Percentiles rank a stretch among this genome's conserved stretches.
phyloP scores from a whole-genome alignment of 2,797 vertebrate species.

The Hoplostethus mediterraneus region DNA sequence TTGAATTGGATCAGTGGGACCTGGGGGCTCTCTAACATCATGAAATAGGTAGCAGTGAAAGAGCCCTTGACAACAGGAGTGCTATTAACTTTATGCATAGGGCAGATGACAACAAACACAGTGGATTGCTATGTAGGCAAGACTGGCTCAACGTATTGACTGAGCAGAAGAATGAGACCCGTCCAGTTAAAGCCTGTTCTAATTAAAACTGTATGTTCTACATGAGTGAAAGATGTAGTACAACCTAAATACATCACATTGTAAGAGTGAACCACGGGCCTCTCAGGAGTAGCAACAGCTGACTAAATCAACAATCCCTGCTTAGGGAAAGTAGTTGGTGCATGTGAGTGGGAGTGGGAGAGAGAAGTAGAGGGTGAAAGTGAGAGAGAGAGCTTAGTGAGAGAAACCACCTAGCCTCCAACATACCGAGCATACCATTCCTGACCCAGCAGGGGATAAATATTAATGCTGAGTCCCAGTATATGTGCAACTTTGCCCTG shows the following conservation, averaged over 20 bases:
- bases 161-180: neutral
- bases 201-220: neutral
- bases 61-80: neutral
- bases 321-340: constrained; percentile 32
- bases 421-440: constrained; percentile 68
- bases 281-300: constrained; percentile 11
- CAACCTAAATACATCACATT: constrained; percentile 3
- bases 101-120: neutral
- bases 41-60: neutral
- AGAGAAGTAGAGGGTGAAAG: constrained; percentile 7
- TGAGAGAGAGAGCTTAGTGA: constrained; percentile 28
- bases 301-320: constrained; percentile 18
- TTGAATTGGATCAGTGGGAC: neutral
- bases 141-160: neutral
- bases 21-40: constrained; percentile 2
- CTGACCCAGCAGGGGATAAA: constrained; percentile 60
- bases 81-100: neutral
- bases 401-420: constrained; percentile 39
- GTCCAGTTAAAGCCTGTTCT: constrained; percentile 6
- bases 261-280: neutral
- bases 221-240: neutral
- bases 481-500: constrained; percentile 11
- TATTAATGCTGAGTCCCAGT: constrained; percentile 33
- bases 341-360: neutral
- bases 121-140: neutral